A percentile compares a stretch with the other conserved stretches of the same genome.
Evolutionary conservation across 2,113 vertebrate species (phyloP).

Genomic region (Eira barbara): DNA sequence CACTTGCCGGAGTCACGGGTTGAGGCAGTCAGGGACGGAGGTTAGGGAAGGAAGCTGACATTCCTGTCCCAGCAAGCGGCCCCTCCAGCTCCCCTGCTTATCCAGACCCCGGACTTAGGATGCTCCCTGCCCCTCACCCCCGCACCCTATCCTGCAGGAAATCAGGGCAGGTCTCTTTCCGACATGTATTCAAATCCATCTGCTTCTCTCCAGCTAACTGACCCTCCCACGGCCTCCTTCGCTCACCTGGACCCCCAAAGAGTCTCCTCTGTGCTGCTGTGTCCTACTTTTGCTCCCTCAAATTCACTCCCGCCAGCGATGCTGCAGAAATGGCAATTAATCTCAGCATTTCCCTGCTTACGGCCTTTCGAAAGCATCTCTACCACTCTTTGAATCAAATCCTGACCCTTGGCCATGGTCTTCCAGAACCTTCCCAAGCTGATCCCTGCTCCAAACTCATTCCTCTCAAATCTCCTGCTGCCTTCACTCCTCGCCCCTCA

Average conservation of each 20-base stretch:
- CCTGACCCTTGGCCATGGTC: neutral
- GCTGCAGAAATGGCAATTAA: neutral
- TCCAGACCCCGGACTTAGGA: neutral
- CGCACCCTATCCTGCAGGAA: neutral
- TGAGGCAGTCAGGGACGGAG: neutral
- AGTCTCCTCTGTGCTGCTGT: fast-evolving
- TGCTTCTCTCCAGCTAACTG: neutral
- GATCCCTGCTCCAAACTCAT: neutral
- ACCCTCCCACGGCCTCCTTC: neutral
- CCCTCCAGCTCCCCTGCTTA: neutral
- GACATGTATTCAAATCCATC: neutral
- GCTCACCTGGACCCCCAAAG: neutral
- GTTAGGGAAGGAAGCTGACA: neutral
- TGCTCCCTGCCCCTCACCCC: neutral
- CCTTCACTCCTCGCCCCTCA: fast-evolving
- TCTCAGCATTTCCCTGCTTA: neutral
- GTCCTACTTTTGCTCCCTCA: neutral
- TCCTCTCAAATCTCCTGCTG: neutral
- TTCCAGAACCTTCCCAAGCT: neutral
- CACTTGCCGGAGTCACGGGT: slow-evolving; percentile 22
- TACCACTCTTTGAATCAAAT: neutral
- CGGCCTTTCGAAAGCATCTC: neutral
- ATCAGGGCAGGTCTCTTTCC: neutral
- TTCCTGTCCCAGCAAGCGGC: neutral
- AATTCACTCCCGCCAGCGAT: neutral